Evolutionary conservation across 2,888 invertebrate species (phyloP), one percentile per base, ranked within the genome.

Genomic region (Sarcophaga carnaria): DNA sequence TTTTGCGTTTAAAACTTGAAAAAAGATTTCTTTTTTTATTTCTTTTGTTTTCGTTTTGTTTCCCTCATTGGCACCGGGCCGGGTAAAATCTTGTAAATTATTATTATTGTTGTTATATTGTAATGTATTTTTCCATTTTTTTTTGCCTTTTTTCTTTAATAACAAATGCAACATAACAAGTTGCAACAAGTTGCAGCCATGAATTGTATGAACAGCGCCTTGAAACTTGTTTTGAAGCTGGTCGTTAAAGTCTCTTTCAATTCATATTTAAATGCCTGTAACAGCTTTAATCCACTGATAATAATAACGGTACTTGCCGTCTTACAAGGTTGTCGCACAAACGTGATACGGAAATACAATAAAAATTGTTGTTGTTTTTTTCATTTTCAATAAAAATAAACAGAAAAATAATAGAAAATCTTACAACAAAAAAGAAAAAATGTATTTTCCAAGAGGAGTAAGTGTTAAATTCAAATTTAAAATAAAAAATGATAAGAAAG

Each of bases 391-490:
- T 10, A 45, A 71, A 60, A 37, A 2, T 12, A 17, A 45, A 45
- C 10, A 47, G 14, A 63, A 37, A 27, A 17, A 54, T 37, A 62
- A 66, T 12, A 49, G 45, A 79, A 64, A n/a, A 20, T 14, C 22
- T 37, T 49, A 25, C 45, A 45, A 47, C 25, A n/a, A 76, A 78
- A 5, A 63, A 78, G 67, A 59, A 37, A 83, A 86, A 81, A 91
- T 91, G 91, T 81, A 89, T 88, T 88, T 91, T 75, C 90, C 90
- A 82, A 90, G 88, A 89, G 90, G 90, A 89, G 91, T 91, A 91
- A 91, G 91, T 91, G 90, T 88, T 25, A 4, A 63, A 75, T 49
- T n/a, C 20, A 67, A 67, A 25, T 2, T 45, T 49, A n/a, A 49
- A 54, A 20, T 27, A 11, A 62, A 62, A 25, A 22, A 25, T 2